Base-by-base conservation (phyloP, 2,113 vertebrate species). In the Neolamprologus toae region DNA sequence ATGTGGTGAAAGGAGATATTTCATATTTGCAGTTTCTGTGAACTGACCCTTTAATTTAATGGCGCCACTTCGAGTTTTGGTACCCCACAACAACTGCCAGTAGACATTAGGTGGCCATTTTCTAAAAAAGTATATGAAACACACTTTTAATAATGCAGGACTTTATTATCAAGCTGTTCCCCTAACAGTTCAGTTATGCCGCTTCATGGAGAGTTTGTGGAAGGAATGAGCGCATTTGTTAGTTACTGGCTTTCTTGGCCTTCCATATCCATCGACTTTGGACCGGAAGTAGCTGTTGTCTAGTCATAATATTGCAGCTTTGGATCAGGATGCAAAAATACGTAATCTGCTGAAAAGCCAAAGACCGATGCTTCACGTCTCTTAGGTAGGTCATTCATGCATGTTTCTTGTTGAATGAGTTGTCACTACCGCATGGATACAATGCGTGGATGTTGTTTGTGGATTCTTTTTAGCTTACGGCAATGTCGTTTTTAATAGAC, bases 221-320 rank as follows among this genome's bases (percentile, higher is more conserved):
- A 42, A 71, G 5, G 35, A 71, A 16, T 42, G 12, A 1, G 2
- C 5, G 2, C 66, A 42, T 42, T 71, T 26, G 66, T 71, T 71
- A 23, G 8, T 42, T 71, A 42, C 66, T 2, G 12, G 5, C 37
- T 71, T 71, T 71, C 63, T 42, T 42, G n/a, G n/a, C 1, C 66
- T 2, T 71, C 12, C 66, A 71, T 4, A 42, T 16, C 0, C 1
- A 16, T 42, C 2, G 3, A 37, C 66, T 23, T 71, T 2, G n/a
- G 37, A 14, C 66, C 5, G 2, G 35, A 71, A 42, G 66, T 42
- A 42, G 35, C 63, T 71, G 7, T 71, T 71, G 1, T 21, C 59
- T 1, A 9, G 16, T 63, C 28, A 35, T 63, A 4, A 33, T 3
- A 19, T 63, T 63, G 59, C 9, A n/a, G 57, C 63, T 68, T n/a